Conservation (phyloP, 1,140 invertebrate genomes). For the Hormaphis cornu region DNA sequence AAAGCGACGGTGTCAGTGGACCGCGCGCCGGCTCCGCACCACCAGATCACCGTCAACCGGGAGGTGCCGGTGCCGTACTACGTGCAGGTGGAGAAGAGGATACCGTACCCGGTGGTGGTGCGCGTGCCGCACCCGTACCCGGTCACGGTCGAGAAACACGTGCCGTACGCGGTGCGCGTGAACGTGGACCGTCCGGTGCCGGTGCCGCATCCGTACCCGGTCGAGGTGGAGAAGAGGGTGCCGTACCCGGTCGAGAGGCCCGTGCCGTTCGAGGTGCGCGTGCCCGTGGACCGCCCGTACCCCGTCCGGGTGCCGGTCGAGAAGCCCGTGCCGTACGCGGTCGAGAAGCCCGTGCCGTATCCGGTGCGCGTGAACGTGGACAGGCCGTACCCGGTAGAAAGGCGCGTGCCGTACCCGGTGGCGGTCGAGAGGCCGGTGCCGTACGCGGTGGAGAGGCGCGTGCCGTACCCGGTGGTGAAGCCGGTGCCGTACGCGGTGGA, state of each 20-base stretch:
- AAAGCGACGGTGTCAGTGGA: not conserved
- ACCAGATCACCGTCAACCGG: conserved; percentile 61
- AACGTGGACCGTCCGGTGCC: conserved; percentile 41
- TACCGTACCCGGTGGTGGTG: not conserved
- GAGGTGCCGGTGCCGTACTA: conserved; percentile 40
- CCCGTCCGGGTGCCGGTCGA: conserved; percentile 6
- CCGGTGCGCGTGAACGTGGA: conserved; percentile 34
- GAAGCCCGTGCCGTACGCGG: conserved; percentile 7
- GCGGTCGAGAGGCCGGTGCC: conserved; percentile 52
- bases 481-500: conserved; percentile 56
- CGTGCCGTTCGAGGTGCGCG: not conserved
- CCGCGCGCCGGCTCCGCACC: conserved; percentile 46
- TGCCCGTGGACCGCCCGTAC: conserved; percentile 6
- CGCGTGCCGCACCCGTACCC: not conserved
- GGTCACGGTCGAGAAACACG: not conserved
- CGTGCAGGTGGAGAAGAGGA: conserved; percentile 34
- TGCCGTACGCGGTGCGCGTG: not conserved
- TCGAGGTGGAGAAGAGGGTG: conserved; percentile 54
- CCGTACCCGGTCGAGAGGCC: conserved; percentile 45
- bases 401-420: conserved; percentile 56
- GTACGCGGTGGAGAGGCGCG: conserved; percentile 39
- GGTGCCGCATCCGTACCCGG: conserved; percentile 52
- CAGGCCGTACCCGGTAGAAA: conserved; percentile 47
- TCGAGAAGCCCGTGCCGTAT: not conserved
- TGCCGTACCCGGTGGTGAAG: conserved; percentile 46